These are phyloP conservation scores for Oxycera nigricornis DNA, from an alignment of 2,888 invertebrate genomes.

Conservation along the genomic window DNA sequence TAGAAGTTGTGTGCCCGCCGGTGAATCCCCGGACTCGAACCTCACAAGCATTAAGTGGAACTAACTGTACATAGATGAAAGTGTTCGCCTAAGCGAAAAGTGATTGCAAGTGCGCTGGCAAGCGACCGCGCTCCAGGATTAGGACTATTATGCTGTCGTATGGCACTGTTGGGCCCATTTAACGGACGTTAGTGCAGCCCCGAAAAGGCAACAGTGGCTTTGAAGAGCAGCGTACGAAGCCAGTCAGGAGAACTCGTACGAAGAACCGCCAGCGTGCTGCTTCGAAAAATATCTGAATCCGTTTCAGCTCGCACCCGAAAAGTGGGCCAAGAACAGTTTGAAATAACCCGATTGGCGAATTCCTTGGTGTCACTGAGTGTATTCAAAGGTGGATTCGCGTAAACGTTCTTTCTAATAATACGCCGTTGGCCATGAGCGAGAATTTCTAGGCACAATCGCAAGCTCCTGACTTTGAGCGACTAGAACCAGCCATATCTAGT, in stretches of 20 bases:
- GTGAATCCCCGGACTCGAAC: neutral
- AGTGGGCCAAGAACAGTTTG: conserved; percentile 6
- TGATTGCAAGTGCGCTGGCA: neutral
- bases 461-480: neutral
- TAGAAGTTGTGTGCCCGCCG: neutral
- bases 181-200: too few species aligned
- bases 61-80: neutral
- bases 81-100: neutral
- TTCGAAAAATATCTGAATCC: neutral
- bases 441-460: neutral
- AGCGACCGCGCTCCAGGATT: too few species aligned
- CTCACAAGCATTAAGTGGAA: neutral
- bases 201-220: neutral
- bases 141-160: too few species aligned
- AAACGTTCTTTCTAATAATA: neutral
- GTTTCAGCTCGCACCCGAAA: neutral
- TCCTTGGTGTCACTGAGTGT: neutral
- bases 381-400: neutral
- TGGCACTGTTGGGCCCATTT: neutral
- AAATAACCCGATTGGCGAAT: neutral
- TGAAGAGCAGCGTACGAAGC: neutral
- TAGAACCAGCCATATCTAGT: neutral
- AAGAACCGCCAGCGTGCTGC: neutral
- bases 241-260: neutral
- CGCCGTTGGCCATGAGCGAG: neutral